Evolutionary conservation across 2,797 vertebrate genomes (phyloP), one percentile per base, ranked within the genome.

Genomic region (Gymnopithys bicolor): DNA sequence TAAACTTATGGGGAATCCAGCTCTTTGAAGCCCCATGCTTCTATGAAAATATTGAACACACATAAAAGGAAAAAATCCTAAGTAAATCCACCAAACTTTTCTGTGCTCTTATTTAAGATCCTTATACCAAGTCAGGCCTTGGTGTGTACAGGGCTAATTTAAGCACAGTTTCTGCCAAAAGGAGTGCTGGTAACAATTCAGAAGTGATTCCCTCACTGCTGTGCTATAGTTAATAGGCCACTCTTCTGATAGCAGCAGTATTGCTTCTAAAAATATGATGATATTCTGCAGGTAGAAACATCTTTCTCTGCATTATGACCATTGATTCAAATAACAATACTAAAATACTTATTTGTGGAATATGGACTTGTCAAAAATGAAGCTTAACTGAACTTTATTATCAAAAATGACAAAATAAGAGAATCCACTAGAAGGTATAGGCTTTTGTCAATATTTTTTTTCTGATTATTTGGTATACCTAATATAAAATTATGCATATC

Each of bases 181-280:
- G 46, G 80, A 73, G 10, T 66, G 55, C 12, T 95, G 73, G 58
- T 71, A 63, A 70, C 45, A 92, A 84, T 89, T 96, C 66, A 90
- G 73, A 88, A 84, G 69, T 85, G 80, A 66, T 93, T 90, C 51
- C 68, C 55, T 92, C 39, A 73, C 43, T 87, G 60, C 58, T 73
- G 70, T 66, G 74, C 41, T 86, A 33, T 24, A 48, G 46, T 60
- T 87, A 95, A 88, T 87, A 55, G 74, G 23, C 51, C 30, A 48
- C 33, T 92, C 82, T 82, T 91, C 67, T 71, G 87, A 92, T 23
- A 93, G 75, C 19, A 94, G 35, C 49, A 88, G n/a, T 45, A 46
- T 45, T 85, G 55, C 80, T 79, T 80, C 59, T 87, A 87, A 85
- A 93, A 92, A 63, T 78, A 66, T 85, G 84, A 43, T 60, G 27